A percentile compares a stretch with the other conserved stretches of the same genome.
phyloP scores from a whole-genome alignment of 2,888 invertebrate species.

The Pristionchus exspectatus region DNA sequence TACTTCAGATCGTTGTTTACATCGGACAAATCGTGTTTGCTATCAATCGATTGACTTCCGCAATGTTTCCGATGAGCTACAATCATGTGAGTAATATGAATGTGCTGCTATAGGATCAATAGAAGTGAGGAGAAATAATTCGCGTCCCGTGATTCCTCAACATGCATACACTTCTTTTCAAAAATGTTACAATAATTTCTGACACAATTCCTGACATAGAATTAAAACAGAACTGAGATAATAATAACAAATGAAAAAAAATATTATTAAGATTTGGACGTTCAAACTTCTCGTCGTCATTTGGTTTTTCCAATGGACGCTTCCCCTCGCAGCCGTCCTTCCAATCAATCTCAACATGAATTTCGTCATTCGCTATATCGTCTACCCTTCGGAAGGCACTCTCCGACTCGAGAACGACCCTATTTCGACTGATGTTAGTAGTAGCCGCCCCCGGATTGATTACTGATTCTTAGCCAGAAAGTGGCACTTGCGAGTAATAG shows the following conservation, averaged over 20 bases:
- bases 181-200: too few relatives aligned
- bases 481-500: background rate
- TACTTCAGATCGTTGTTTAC: constrained; percentile 56
- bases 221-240: too few relatives aligned
- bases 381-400: constrained; percentile 41
- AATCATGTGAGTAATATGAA: constrained; percentile 42
- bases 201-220: too few relatives aligned
- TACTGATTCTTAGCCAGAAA: background rate
- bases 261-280: constrained; percentile 52
- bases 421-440: constrained; percentile 54
- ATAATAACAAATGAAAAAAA: background rate
- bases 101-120: too few relatives aligned
- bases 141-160: too few relatives aligned
- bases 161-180: too few relatives aligned
- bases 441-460: background rate
- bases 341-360: constrained; percentile 54
- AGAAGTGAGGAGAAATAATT: too few relatives aligned
- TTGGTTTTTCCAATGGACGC: constrained; percentile 55
- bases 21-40: constrained; percentile 56
- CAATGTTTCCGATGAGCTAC: constrained; percentile 54
- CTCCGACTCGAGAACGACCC: constrained; percentile 56
- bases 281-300: constrained; percentile 10
- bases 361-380: constrained; percentile 11
- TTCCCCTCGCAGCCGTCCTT: constrained; percentile 55
- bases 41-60: constrained; percentile 54